Conservation (phyloP, 2,113 vertebrate species). For the Melanerpes aurifrons region DNA sequence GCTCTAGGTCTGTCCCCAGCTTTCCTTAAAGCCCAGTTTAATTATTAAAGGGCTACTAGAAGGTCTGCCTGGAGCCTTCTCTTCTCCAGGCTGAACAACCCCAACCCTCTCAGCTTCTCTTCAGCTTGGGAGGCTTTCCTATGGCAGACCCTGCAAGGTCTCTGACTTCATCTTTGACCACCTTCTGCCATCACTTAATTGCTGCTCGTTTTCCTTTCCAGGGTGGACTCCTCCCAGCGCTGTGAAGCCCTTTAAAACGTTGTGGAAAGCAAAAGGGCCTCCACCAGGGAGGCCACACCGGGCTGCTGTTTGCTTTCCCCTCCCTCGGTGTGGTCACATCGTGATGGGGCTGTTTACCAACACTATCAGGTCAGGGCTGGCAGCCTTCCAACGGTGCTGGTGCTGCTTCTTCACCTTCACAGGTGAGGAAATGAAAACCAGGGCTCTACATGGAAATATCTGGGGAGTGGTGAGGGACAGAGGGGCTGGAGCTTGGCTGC, state of each 20-base stretch:
- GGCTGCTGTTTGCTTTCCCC: background rate
- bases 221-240: too few species aligned
- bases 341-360: background rate
- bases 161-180: too few species aligned
- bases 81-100: too few species aligned
- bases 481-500: background rate
- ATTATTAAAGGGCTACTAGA: too few species aligned
- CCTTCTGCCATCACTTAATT: too few species aligned
- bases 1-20: too few species aligned
- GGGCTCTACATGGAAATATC: accelerated
- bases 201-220: too few species aligned
- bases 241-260: background rate
- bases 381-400: background rate
- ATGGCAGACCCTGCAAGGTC: too few species aligned
- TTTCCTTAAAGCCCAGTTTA: too few species aligned
- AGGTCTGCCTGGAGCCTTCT: too few species aligned
- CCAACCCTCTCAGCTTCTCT: too few species aligned
- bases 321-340: background rate
- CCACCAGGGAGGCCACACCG: background rate
- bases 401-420: background rate
- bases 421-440: accelerated
- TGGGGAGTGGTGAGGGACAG: accelerated
- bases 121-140: too few species aligned
- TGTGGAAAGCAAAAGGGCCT: background rate
- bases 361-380: background rate